Percentiles rank a stretch among this genome's conserved stretches.
Evolutionary conservation across 2,797 vertebrate genomes (phyloP).

Genomic region (Silurus aristotelis): DNA sequence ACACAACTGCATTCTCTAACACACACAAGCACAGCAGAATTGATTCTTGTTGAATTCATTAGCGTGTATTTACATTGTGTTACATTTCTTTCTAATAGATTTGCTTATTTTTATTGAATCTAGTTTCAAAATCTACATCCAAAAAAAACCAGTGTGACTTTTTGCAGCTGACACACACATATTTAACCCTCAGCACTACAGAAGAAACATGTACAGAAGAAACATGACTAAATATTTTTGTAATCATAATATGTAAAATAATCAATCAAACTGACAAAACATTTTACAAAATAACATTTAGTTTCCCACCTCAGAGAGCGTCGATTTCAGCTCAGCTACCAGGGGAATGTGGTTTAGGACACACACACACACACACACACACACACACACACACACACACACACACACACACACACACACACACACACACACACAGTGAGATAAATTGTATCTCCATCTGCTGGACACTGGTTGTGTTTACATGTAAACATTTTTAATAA

Average conservation of each 20-base stretch:
- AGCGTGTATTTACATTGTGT: neutral
- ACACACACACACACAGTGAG: neutral
- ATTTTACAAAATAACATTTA: neutral
- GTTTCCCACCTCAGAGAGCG: conserved; percentile 1
- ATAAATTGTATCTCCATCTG: neutral
- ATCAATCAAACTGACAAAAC: neutral
- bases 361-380: neutral
- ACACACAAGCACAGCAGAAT: neutral
- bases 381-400: neutral
- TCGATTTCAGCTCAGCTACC: neutral
- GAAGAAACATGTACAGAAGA: neutral
- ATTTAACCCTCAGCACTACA: neutral
- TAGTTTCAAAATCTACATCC: neutral
- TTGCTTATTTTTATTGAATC: neutral
- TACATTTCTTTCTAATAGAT: neutral
- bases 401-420: neutral
- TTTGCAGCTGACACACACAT: neutral
- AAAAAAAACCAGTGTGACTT: neutral
- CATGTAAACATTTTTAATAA: neutral
- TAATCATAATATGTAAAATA: neutral
- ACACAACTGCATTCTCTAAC: neutral
- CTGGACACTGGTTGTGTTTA: neutral
- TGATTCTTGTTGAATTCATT: neutral
- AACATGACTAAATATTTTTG: neutral
- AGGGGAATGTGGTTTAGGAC: neutral